A percentile compares a stretch with the other conserved stretches of the same genome.
These are phyloP conservation scores for Ceyx cyanopectus DNA, from an alignment of 2,113 vertebrate species.

Conservation along the genomic window DNA sequence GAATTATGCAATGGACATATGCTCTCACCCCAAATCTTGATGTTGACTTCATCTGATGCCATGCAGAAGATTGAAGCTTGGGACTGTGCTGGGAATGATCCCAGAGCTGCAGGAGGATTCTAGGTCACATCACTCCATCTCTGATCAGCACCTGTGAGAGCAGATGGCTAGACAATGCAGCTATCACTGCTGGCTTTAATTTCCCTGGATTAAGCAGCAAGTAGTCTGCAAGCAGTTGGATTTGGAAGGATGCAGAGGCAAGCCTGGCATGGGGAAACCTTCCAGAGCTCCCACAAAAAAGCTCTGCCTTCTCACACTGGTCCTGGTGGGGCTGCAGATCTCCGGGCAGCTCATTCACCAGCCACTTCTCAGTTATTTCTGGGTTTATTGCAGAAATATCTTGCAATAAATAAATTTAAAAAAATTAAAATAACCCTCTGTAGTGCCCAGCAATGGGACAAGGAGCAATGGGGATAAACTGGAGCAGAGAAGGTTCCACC, in stretches of 20 bases:
- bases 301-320: not conserved
- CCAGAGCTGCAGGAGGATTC: slow-evolving; percentile 8
- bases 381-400: not conserved
- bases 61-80: slow-evolving; percentile 13
- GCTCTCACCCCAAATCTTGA: not conserved
- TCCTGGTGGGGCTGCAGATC: not conserved
- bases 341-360: not conserved
- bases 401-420: not conserved
- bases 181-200: slow-evolving; percentile 48
- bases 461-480: too few relatives aligned
- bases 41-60: slow-evolving; percentile 30
- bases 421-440: not conserved
- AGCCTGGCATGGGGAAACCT: not conserved
- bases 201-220: slow-evolving; percentile 63
- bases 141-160: slow-evolving; percentile 54
- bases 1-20: slow-evolving; percentile 33
- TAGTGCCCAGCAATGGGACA: too few relatives aligned
- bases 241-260: slow-evolving; percentile 37
- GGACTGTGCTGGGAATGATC: slow-evolving; percentile 33
- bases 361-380: not conserved
- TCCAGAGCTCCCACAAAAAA: not conserved
- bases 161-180: slow-evolving; percentile 59
- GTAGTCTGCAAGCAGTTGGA: not conserved
- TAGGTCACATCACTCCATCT: slow-evolving; percentile 18
- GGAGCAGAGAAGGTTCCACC: too few relatives aligned